Base-by-base conservation (phyloP, 2,888 invertebrate species). In the Catocala fraxini region DNA sequence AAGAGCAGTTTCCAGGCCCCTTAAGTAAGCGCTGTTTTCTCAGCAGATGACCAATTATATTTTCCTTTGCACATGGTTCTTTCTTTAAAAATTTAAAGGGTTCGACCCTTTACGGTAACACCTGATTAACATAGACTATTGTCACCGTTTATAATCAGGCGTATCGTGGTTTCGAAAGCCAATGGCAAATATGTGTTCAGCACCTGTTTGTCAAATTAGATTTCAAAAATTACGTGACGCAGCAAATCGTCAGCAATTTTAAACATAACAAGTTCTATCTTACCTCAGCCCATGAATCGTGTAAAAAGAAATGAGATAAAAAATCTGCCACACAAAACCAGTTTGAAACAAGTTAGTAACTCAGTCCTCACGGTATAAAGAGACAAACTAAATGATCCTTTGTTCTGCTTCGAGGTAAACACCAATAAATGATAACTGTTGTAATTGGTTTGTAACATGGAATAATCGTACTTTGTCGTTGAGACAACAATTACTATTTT, bases 401-500 rank as follows among this genome's bases (percentile, higher is more conserved):
- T 75, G 75, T 75, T 56, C 41, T 52, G 63, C 63, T 63, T 47
- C 47, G 54, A 57, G 54, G 57, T 51, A 55, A 57, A 58, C n/a
- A 58, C 15, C 39, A 59, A 71, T 63, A 66, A 73, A 59, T 58
- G 72, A 64, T 64, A 71, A 62, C 60, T 53, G 54, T 59, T 55
- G 62, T 73, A 74, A 74, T 71, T 74, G 70, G 45, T 51, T 60
- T 49, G 46, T 46, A 62, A 59, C 63, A 70, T 55, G 63, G 63
- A 59, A 69, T 70, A 42, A 46, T 13, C 42, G 39, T 64, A 65
- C 56, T 74, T 73, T 73, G 75, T 71, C 66, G 35, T 55, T 13
- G 45, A 13, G n/a, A n/a, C 9, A 45, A 43, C 13, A 13, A 45
- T 49, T 25, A 13, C 11, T n/a, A 45, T 34, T 25, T 11, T 46